Percentiles rank a stretch among this genome's conserved stretches.
These are phyloP conservation scores for Toxonevra muliebris DNA, from an alignment of 2,888 invertebrate species.

Conservation along the genomic window DNA sequence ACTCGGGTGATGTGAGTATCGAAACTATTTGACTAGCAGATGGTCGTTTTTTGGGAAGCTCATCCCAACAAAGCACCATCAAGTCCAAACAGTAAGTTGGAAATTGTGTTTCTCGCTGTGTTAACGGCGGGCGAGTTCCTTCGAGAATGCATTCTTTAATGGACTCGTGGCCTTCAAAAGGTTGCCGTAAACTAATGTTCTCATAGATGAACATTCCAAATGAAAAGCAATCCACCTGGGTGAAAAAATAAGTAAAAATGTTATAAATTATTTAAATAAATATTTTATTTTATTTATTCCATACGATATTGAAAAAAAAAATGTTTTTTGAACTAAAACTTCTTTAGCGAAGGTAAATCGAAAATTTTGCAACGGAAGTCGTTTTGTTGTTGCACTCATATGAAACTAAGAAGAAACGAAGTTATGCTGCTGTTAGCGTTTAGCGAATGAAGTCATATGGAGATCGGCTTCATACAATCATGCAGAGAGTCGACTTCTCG, in stretches of 20 bases:
- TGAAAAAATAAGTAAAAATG: not conserved
- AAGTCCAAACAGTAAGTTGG: constrained; percentile 90
- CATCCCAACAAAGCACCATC: constrained; percentile 97
- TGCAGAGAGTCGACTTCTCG: too few species aligned
- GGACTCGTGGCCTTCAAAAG: constrained; percentile 96
- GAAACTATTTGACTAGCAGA: constrained; percentile 95
- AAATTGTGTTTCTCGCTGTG: constrained; percentile 83
- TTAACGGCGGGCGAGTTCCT: constrained; percentile 89
- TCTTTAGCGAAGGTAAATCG: too few species aligned
- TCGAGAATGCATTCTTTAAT: constrained; percentile 96
- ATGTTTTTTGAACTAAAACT: too few species aligned
- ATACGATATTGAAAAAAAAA: too few species aligned
- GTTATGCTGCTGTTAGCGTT: too few species aligned
- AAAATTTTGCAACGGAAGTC: too few species aligned
- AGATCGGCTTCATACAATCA: too few species aligned
- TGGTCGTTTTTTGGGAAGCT: constrained; percentile 84
- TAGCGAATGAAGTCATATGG: too few species aligned
- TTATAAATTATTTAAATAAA: too few species aligned
- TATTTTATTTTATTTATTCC: too few species aligned
- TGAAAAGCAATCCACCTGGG: constrained; percentile 94
- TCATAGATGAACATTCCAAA: constrained; percentile 99
- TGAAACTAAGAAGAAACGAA: too few species aligned
- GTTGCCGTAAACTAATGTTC: constrained; percentile 89
- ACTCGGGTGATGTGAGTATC: constrained; percentile 91
- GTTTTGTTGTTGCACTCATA: too few species aligned